Evolutionary conservation across 2,888 invertebrate species (phyloP), one percentile per base, ranked within the genome.

Genomic region (Petrolisthes manimaculis): DNA sequence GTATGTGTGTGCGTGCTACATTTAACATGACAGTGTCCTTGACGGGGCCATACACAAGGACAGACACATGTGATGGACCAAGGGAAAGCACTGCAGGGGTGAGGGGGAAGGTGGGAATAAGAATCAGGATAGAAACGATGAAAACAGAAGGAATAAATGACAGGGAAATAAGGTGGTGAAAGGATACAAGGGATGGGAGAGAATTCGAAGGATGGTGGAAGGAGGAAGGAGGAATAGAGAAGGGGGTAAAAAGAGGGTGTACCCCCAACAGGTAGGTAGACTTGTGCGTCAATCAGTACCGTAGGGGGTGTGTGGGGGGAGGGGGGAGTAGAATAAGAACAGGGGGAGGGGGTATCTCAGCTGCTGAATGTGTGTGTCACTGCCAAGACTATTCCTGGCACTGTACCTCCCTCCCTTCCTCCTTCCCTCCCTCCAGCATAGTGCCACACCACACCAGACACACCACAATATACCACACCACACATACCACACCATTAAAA

Each of bases 291-390:
- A 37, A 37, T 37, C 37, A 37, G 37, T 37, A 37, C 37, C 37
- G 37, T 37, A 37, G 37, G 37, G 37, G 37, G 37, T 37, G 37
- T 37, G 37, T 1, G 37, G 0, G 37, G 0, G 37, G 37, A 2
- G 37, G 37, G 37, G 37, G 37, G 37, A 2, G 37, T 37, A 37
- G 37, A 37, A 37, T 2, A 37, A 37, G 37, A 37, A 37, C 37
- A 37, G 37, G 37, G 0, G 37, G 0, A 37, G 37, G 37, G 37
- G 37, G 37, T 2, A 37, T 78, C 78, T 78, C 54, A 54, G 53
- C 53, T 54, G 18, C 54, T 54, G 54, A 78, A 78, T 78, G 14
- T 78, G 78, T 78, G 78, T 51, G 78, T 78, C 54, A 78, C 18
- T n/a, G 78, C n/a, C 78, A 78, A 51, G 78, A 53, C 78, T 14